Percentiles rank a stretch among this genome's conserved stretches.
Evolutionary conservation across 1,140 invertebrate species (phyloP).

Genomic region (Heliconius himera): DNA sequence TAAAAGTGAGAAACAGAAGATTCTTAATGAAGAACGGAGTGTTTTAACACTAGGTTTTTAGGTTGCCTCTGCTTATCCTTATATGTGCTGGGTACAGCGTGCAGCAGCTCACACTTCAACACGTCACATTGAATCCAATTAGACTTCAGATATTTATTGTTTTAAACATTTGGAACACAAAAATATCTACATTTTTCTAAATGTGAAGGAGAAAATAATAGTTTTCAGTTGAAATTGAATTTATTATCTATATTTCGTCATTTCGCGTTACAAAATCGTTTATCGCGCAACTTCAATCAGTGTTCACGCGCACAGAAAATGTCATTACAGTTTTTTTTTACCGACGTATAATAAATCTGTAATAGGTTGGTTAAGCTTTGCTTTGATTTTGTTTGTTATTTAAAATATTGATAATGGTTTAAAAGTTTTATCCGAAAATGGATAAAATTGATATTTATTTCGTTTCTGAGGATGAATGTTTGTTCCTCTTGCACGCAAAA

Average conservation of each 20-base stretch:
- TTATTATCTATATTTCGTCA: not conserved
- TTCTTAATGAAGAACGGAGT: too few relatives aligned
- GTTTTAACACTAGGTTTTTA: too few relatives aligned
- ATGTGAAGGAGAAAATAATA: not conserved
- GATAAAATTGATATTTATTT: too few relatives aligned
- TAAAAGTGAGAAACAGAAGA: too few relatives aligned
- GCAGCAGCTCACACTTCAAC: too few relatives aligned
- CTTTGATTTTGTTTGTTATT: not conserved
- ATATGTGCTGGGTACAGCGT: too few relatives aligned
- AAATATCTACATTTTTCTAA: not conserved
- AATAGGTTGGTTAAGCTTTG: not conserved
- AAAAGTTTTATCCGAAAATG: too few relatives aligned
- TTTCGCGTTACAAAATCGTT: conserved; percentile 10
- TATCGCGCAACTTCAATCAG: conserved; percentile 17
- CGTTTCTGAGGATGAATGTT: too few relatives aligned
- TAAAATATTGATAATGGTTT: not conserved
- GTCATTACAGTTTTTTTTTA: not conserved
- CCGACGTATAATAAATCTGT: not conserved
- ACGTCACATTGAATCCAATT: too few relatives aligned
- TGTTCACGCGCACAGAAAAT: conserved; percentile 7
- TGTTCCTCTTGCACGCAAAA: too few relatives aligned
- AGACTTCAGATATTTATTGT: too few relatives aligned
- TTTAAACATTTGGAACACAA: not conserved
- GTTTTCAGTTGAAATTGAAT: not conserved
- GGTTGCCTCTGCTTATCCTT: too few relatives aligned